phyloP scores from a whole-genome alignment of 2,113 vertebrate species.

The Odontophorus gujanensis region DNA sequence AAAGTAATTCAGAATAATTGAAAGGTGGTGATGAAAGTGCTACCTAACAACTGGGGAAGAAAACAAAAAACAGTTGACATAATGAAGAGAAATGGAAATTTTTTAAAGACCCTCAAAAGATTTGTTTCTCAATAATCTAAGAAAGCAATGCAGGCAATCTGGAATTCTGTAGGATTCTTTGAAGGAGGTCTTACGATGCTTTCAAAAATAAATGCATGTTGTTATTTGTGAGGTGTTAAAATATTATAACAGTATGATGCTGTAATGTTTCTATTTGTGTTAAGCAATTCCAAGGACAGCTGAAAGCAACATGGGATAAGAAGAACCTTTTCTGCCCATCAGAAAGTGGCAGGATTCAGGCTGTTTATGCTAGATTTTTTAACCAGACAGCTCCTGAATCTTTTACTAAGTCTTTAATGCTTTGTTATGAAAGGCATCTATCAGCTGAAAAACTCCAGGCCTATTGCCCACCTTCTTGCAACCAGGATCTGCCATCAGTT shows the following conservation, averaged over 20 bases:
- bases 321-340: background rate
- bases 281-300: background rate
- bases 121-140: background rate
- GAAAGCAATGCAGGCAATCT: background rate
- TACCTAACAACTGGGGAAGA: background rate
- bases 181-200: background rate
- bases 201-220: background rate
- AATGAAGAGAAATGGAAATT: background rate
- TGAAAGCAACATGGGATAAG: background rate
- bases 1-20: background rate
- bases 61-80: background rate
- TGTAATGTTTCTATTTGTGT: background rate
- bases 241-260: background rate
- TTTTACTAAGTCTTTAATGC: constrained; percentile 54
- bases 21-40: background rate
- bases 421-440: constrained; percentile 59
- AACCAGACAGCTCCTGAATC: constrained; percentile 2
- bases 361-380: constrained; percentile 46
- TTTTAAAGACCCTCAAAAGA: background rate
- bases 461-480: background rate
- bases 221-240: background rate
- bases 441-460: constrained; percentile 59
- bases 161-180: background rate
- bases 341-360: constrained; percentile 29
- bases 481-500: background rate